A percentile compares a stretch with the other conserved stretches of the same genome.
Conservation (phyloP, 2,888 invertebrate species). For the Troides aeacus region DNA sequence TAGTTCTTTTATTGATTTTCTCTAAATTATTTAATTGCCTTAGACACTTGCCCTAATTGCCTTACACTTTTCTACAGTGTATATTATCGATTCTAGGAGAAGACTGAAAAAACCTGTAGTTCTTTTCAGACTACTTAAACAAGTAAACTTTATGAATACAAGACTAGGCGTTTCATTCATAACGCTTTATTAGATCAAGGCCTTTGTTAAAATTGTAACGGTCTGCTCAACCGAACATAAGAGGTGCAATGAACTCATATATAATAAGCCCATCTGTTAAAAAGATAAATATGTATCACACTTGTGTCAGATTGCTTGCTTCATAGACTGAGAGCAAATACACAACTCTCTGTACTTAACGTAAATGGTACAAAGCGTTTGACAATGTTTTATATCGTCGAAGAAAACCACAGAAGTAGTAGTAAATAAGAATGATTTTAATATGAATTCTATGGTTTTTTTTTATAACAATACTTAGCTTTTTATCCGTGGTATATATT, state of each 20-base stretch:
- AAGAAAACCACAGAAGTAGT: neutral
- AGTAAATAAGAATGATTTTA: neutral
- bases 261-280: constrained; percentile 35
- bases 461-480: no score
- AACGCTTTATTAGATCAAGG: constrained; percentile 48
- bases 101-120: neutral
- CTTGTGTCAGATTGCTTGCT: constrained; percentile 22
- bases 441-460: neutral
- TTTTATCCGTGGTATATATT: no score
- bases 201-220: constrained; percentile 38
- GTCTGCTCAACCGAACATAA: constrained; percentile 38
- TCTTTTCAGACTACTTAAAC: neutral
- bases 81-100: neutral
- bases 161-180: constrained; percentile 17
- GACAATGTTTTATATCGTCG: neutral
- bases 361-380: neutral
- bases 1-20: neutral
- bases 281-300: constrained; percentile 25
- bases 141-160: neutral
- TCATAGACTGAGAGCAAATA: neutral
- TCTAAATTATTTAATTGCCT: constrained; percentile 1
- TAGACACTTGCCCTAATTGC: neutral
- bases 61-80: neutral
- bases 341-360: neutral
- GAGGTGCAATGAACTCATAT: constrained; percentile 43